Base-by-base conservation (phyloP, 2,888 invertebrate genomes). In the Calameuta pallipes region DNA sequence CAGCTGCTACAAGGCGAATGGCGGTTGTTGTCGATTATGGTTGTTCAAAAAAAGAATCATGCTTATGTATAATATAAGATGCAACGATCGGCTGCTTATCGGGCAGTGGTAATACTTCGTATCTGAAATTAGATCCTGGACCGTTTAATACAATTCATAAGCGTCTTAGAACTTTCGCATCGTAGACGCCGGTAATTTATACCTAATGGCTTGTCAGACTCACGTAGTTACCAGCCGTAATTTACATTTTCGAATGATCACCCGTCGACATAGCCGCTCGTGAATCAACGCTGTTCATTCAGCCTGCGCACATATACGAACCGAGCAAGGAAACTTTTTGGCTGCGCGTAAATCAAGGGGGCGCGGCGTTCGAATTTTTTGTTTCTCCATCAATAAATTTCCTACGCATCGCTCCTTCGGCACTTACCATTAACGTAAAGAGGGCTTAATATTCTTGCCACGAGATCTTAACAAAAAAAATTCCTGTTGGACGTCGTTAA, bases 281-380 rank as follows among this genome's bases (percentile, higher is more conserved):
- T 75, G 80, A 80, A 81, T 80, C 78, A 77, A 74, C 75, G 75
- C 33, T 78, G 77, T 79, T 80, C 80, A 80, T 81, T 78, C 80
- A 75, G 56, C 80, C 33, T 80, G 76, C 36, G 33, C 69, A 36
- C 9, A 68, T 73, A 56, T 73, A 37, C 73, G 37, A 33, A 12
- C 41, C 41, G n/a, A 13, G 34, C 31, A 36, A 37, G 12, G 33
- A 30, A 23, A 31, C 31, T 41, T 34, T 56, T 34, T 34, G 56
- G 23, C 6, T 56, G 56, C 56, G 56, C 56, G 56, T 56, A 56
- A 56, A 56, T 56, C 56, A 56, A 56, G 23, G 56, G 23, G 23
- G 23, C 56, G 56, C 56, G 9, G 2, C 23, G 23, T 56, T 56
- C 9, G 56, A 56, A 56, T 56, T 56, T 56, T 56, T 56, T 23